phyloP scores from a whole-genome alignment of 2,888 invertebrate genomes.

The Hetaerina titia region DNA sequence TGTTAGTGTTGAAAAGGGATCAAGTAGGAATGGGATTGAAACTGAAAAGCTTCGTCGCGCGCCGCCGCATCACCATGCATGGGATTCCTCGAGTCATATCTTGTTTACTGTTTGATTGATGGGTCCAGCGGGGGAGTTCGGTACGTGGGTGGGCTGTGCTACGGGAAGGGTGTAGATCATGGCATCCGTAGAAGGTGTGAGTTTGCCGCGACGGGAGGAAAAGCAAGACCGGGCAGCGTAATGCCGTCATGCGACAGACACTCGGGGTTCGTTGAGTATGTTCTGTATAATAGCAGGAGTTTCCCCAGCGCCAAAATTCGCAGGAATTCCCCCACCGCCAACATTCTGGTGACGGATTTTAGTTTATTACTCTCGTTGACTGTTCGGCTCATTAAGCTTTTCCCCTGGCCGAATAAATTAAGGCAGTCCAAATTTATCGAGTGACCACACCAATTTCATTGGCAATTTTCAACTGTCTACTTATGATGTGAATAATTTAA shows the following conservation, averaged over 20 bases:
- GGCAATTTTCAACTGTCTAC: neutral
- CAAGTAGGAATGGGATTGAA: conserved; percentile 2
- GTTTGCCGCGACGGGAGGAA: too few species aligned
- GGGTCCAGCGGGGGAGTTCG: neutral
- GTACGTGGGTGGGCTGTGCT: neutral
- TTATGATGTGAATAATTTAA: neutral
- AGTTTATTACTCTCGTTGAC: neutral
- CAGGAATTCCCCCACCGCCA: neutral
- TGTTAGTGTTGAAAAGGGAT: neutral
- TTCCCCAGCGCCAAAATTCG: too few species aligned
- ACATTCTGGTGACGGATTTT: neutral
- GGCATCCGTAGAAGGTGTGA: too few species aligned
- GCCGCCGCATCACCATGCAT: neutral
- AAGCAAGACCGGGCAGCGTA: too few species aligned
- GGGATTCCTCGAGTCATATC: neutral
- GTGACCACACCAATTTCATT: neutral
- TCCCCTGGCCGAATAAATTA: neutral
- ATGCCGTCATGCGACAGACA: too few species aligned
- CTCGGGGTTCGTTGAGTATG: too few species aligned
- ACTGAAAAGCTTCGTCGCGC: neutral
- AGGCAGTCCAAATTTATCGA: neutral
- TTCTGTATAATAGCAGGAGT: too few species aligned
- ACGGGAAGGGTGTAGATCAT: too few species aligned
- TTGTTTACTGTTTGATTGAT: conserved; percentile 6
- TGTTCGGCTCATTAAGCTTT: neutral